Base-by-base conservation (phyloP, 2,113 vertebrate species). In the Heterotilapia buettikoferi region DNA sequence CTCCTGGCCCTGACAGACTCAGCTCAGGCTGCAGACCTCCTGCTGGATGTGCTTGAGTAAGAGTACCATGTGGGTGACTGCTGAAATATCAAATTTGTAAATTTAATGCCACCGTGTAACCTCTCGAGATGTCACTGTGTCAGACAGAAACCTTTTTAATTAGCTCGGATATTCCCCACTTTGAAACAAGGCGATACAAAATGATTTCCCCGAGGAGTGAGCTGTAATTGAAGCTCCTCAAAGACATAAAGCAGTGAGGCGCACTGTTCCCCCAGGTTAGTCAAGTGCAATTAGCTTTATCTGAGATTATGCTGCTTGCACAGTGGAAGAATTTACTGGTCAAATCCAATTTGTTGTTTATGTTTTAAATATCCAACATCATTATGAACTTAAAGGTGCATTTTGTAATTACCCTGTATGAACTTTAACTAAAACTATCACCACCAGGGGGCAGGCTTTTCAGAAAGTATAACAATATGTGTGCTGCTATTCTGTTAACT, bases 121-220 rank as follows among this genome's bases (percentile, higher is more conserved):
- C 79, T 71, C 90, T 88, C 24, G 52, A 85, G 89, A 87, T 71
- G 84, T 79, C 71, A 80, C 19, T 1, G 68, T 79, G 71, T 80
- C 56, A 84, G 59, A 91, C 18, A 33, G 84, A 59, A 82, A 82
- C 33, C 84, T 83, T 86, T 87, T 82, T 84, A 92, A 90, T 87
- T 82, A 90, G 61, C 45, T 78, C 0, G 3, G 10, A 52, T 78
- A 52, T 52, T 78, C 73, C 45, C 61, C 18, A 54, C 68, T 86
- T 76, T 54, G 61, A 87, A 59, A 78, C 9, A 13, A 68, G 26
- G 73, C 82, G 29, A 80, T 80, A 40, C 50, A 36, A 82, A 88
- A 80, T 86, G 73, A 92, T 90, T 89, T 89, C 85, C 61, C 80
- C 0, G 10, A 85, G 79, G 82, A 84, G 7, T 18, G 47, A 86